These are phyloP conservation scores for Psammodynastes pulverulentus DNA, from an alignment of 2,113 vertebrate genomes.

Conservation along the genomic window DNA sequence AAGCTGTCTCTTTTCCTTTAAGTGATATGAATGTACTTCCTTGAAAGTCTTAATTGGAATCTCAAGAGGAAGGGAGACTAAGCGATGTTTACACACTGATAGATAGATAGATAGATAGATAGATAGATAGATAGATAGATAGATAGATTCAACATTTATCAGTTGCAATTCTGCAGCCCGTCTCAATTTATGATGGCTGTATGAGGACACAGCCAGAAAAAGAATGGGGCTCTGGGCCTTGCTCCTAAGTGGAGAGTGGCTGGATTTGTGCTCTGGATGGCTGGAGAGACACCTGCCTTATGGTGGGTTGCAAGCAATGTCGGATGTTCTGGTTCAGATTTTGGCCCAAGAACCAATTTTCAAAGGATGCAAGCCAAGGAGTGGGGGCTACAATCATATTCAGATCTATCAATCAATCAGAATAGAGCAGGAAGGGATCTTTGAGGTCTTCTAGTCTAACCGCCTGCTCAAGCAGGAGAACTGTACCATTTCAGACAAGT, in stretches of 20 bases:
- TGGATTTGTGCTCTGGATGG: not conserved
- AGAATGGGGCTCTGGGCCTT: not conserved
- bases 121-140: too few relatives aligned
- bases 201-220: not conserved
- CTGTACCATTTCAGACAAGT: too few relatives aligned
- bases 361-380: not conserved
- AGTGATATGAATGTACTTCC: not conserved
- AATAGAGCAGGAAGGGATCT: too few relatives aligned
- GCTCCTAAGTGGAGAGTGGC: not conserved
- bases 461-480: too few relatives aligned
- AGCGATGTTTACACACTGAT: not conserved
- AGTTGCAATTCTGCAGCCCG: not conserved
- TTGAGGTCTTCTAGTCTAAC: too few relatives aligned
- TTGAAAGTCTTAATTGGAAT: not conserved
- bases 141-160: not conserved
- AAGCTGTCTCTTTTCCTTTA: not conserved
- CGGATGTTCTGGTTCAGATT: not conserved
- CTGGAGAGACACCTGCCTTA: not conserved
- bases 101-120: not conserved
- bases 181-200: not conserved
- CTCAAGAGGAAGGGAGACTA: not conserved
- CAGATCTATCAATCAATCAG: not conserved
- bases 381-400: not conserved
- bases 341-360: not conserved
- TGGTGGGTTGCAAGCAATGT: not conserved